Conservation (phyloP, 2,797 vertebrate genomes). For the Todus mexicanus region DNA sequence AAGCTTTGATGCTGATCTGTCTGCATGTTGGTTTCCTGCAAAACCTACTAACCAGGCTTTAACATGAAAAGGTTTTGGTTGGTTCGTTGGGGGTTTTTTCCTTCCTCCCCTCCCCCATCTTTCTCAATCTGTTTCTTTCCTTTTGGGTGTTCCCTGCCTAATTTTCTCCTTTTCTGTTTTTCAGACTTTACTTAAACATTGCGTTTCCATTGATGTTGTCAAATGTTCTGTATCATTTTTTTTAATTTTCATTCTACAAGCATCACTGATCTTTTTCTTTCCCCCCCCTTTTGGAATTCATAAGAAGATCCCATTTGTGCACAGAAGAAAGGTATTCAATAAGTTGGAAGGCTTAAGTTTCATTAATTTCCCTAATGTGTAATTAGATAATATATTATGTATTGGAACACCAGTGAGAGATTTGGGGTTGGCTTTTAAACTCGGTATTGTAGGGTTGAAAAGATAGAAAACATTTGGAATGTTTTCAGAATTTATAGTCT, state of each 20-base stretch:
- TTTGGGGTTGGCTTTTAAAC: neutral
- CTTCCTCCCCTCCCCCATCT: fast-evolving
- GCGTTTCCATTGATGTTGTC: slow-evolving; percentile 73
- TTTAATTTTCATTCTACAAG: slow-evolving; percentile 69
- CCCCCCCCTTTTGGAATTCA: slow-evolving; percentile 82
- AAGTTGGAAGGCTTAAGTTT: slow-evolving; percentile 37
- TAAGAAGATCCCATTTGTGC: slow-evolving; percentile 94
- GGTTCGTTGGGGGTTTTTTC: neutral
- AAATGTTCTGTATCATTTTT: slow-evolving; percentile 62
- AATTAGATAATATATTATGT: neutral
- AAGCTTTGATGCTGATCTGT: neutral
- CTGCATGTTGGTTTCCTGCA: slow-evolving; percentile 23
- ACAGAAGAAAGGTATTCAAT: slow-evolving; percentile 90
- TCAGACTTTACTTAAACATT: slow-evolving; percentile 83
- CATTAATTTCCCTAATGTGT: slow-evolving; percentile 13
- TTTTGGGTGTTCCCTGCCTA: slow-evolving; percentile 71
- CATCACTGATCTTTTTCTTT: slow-evolving; percentile 81
- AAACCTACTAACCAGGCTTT: slow-evolving; percentile 50
- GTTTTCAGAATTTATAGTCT: neutral
- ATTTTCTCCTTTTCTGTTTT: slow-evolving; percentile 84
- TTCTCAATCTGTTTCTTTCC: slow-evolving; percentile 26
- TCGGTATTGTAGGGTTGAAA: neutral
- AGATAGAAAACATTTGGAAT: neutral
- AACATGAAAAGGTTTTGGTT: neutral
- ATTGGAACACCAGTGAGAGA: neutral